Evolutionary conservation across 2,888 invertebrate genomes (phyloP), one percentile per base, ranked within the genome.

Genomic region (Parnassius orleans): DNA sequence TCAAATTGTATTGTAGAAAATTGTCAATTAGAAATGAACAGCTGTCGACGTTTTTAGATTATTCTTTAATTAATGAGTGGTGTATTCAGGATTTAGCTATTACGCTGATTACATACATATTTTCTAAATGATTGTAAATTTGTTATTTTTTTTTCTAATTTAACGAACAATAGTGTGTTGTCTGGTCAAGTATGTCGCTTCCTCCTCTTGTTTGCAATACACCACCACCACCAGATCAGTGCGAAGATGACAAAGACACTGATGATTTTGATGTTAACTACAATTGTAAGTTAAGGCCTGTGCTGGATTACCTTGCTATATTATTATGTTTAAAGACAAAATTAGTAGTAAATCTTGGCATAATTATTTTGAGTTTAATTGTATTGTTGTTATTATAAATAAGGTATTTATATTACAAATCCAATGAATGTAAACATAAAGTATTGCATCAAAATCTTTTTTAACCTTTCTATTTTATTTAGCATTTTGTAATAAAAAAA

Each of bases 131-230:
- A 44, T 58, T 58, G 51, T 54, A 9, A 15, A 56, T 57, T 24
- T 53, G 57, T 48, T 43, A 56, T 42, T 33, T 12, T 60, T 50
- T 57, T 53, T 12, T 53, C 9, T 44, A 57, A 57, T 19, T 52
- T 53, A 56, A 55, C 33, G 33, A 55, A 44, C 33, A 60, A 46
- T 59, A 24, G 58, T 59, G 55, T 14, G 57, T 59, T 42, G 48
- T 52, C 41, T 56, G 60, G 48, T 68, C 64, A 69, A 88, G 74
- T 74, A 93, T 93, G 93, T 93, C 93, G 76, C 93, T 94, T 80
- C 94, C 94, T 80, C 94, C 94, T 66, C 87, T 94, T 71, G 93
- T 94, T 73, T 93, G 94, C 72, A 93, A 93, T 64, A 93, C 94
- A 72, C 94, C 94, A 73, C 94, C 94, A 67, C 94, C 94, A 65